Base-by-base conservation (phyloP, 2,888 invertebrate genomes). In the Folsomia candida region DNA sequence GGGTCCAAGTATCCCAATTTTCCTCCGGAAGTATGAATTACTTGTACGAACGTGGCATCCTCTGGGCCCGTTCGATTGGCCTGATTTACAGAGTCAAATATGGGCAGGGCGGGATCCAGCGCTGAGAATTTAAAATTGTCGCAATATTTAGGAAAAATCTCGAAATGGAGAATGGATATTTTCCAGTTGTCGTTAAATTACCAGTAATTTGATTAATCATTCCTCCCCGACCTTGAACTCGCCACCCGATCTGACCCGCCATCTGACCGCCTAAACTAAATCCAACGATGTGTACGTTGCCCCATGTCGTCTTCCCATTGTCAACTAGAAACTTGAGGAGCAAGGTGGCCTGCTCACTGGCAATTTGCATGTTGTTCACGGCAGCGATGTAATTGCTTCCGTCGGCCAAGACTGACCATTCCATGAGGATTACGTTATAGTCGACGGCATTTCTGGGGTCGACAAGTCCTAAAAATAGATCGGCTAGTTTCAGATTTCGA, bases 241-340 rank as follows among this genome's bases (percentile, higher is more conserved):
- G 47, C 6, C 51, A 27, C 6, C 68, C 68, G 47, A 68, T 61
- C 28, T 68, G 68, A 18, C 68, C 68, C 1, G 61, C 68, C 11
- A 68, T 61, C 51, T 68, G 68, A 51, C 68, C 68, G n/a, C 68
- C 68, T 22, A 68, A 26, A 51, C 51, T 51, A 37, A 51, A 68
- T 51, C 68, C 68, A 18, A 68, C 37, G 1, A 68, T 9, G 26
- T 68, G 68, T 51, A 68, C 28, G 25, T 68, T 51, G 28, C 51
- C 68, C 22, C 68, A 2, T 18, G n/a, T 47, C 9, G 61, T 61
- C 3, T n/a, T 26, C 20, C 20, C 26, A 4, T 60, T 11, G n/a
- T 29, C 61, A 25, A 68, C 58, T 2, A 68, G 51, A 47, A 61
- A 60, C 20, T 68, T 58, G 1, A 68, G n/a, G 2, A 68, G 24